Percentiles rank a stretch among this genome's conserved stretches.
phyloP scores from a whole-genome alignment of 2,797 vertebrate species.

The Pseudomugil tenellus region DNA sequence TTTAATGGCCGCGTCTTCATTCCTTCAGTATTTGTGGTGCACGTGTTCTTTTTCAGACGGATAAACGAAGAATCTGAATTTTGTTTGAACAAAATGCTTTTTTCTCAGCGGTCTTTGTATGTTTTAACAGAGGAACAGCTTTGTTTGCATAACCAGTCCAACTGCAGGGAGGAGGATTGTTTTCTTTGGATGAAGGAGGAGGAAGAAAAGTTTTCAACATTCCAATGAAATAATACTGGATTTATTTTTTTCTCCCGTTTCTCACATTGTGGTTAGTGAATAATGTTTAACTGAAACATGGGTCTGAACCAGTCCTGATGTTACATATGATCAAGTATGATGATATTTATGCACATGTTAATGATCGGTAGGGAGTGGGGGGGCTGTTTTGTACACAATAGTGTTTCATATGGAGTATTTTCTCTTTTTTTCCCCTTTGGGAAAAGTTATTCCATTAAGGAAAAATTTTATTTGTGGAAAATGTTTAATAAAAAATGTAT shows the following conservation, averaged over 20 bases:
- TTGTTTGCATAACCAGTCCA: constrained; percentile 61
- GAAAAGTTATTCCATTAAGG: constrained; percentile 36
- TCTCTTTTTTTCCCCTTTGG: constrained; percentile 33
- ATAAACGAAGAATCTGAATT: constrained; percentile 41
- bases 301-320: constrained; percentile 52
- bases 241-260: constrained; percentile 33
- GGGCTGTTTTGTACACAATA: constrained; percentile 58
- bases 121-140: constrained; percentile 51
- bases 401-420: constrained; percentile 45
- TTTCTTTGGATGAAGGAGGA: constrained; percentile 60
- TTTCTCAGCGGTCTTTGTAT: not conserved
- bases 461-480: constrained; percentile 49
- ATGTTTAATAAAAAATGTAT: constrained; percentile 69
- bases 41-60: constrained; percentile 11
- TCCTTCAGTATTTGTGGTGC: constrained; percentile 59
- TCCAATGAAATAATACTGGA: constrained; percentile 76
- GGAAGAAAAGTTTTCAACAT: constrained; percentile 68
- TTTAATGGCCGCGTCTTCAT: constrained; percentile 12
- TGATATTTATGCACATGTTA: constrained; percentile 72
- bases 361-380: constrained; percentile 43
- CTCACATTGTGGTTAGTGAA: not conserved
- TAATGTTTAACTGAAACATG: constrained; percentile 48
- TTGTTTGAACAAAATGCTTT: constrained; percentile 29
- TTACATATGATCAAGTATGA: constrained; percentile 52
- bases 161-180: constrained; percentile 54